Base-by-base conservation (phyloP, 1,140 invertebrate species). In the Lasaia peninsularis region DNA sequence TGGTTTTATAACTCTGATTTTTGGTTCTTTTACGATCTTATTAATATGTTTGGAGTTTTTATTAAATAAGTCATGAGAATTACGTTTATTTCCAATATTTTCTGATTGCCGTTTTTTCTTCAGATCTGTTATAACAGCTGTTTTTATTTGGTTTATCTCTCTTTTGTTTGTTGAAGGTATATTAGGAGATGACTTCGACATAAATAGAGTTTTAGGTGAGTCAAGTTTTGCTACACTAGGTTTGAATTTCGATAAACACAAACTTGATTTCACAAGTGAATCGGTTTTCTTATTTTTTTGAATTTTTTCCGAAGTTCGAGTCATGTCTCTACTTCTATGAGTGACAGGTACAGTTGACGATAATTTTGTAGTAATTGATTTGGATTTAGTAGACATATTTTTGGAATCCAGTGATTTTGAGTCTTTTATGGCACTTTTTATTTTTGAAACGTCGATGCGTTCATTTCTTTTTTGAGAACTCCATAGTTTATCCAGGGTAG, bases 401-500 rank as follows among this genome's bases (percentile, higher is more conserved):
- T 62, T 69, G 73, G 21, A 52, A 28, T 31, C 44, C 31, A 40
- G 35, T 44, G 49, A 35, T 57, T 60, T 31, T n/a, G 11, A 54
- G 4, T 62, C 60, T 60, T 79, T 72, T 78, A 79, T 48, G 67
- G 52, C 40, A 44, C 16, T 20, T 75, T 71, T 80, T 52, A 66
- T 53, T 80, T 85, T 77, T 32, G 79, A 24, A 52, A 74, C 33
- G 58, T 88, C 80, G 24, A 86, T 85, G 10, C 71, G 67, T 74
- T 86, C 86, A 66, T 86, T 88, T 58, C 86, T 73, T 65, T 86
- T 88, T 65, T 88, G 83, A 21, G 85, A 72, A 69, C 80, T 79
- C 86, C 86, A 88, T 32, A 87, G 57, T 73, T 87, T 90, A 65
- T 91, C 89, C 57, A 91, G 65, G 20, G 89, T 75, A 10, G 85